Evolutionary conservation across 1,140 invertebrate genomes (phyloP).

Genomic region (Maconellicoccus hirsutus): DNA sequence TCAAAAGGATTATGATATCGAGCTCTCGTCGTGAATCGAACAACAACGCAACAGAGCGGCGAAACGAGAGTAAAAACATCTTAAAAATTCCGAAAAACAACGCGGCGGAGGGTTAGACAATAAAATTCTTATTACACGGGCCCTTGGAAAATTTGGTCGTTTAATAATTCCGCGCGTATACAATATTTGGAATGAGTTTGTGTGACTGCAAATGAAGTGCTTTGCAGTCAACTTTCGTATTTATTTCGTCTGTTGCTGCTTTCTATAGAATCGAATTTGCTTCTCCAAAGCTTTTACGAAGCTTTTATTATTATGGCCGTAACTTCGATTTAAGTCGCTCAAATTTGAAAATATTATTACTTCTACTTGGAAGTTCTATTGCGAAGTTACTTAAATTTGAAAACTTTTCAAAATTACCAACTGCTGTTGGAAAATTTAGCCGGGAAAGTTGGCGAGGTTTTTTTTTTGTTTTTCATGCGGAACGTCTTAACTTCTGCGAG

Average conservation of each 20-base stretch:
- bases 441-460: not conserved
- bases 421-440: not conserved
- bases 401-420: constrained; percentile 1
- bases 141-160: not conserved
- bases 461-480: not conserved
- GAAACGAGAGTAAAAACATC: too few relatives aligned
- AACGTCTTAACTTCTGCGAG: not conserved
- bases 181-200: not conserved
- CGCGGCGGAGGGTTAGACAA: not conserved
- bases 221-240: constrained; percentile 8
- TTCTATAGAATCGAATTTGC: constrained; percentile 5
- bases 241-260: constrained; percentile 4
- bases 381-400: constrained; percentile 9
- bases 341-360: constrained; percentile 10
- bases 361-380: not conserved
- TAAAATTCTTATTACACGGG: not conserved
- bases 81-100: too few relatives aligned
- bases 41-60: too few relatives aligned
- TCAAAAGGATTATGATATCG: too few relatives aligned
- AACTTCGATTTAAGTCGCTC: constrained; percentile 8
- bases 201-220: constrained; percentile 7
- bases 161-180: constrained; percentile 3
- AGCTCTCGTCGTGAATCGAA: too few relatives aligned
- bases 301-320: not conserved
- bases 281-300: not conserved